Evolutionary conservation across 2,797 vertebrate genomes (phyloP), one percentile per base, ranked within the genome.

Genomic region (Leptodactylus fallax): DNA sequence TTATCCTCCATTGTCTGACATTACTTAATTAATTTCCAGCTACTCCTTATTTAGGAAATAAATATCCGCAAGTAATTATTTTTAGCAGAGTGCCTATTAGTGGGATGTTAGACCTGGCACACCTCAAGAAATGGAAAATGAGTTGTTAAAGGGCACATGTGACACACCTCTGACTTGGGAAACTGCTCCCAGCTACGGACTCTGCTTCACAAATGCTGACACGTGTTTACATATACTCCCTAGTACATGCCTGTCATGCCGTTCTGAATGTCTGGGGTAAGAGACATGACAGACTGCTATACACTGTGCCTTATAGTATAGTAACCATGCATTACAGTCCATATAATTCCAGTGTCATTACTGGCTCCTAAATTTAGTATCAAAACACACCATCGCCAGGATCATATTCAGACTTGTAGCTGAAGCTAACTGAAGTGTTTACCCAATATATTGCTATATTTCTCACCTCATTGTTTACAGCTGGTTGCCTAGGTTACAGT

Each of bases 41-140:
- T 71, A 72, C 78, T 72, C 65, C 65, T 81, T 81, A 36, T 72
- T 74, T 87, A 61, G 63, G 27, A 87, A 87, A 61, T 49, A 49
- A 53, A 56, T 81, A 49, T 60, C 85, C 55, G 47, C 45, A n/a
- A 81, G 65, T 72, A 7, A 74, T 71, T 69, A 55, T 25, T 86
- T 80, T 71, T 47, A 67, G 84, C 27, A 63, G 47, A 9, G 23
- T 45, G 58, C 49, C 58, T 78, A 60, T 84, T 84, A 45, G 67
- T 63, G 58, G 60, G 14, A 63, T 74, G 51, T 74, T 47, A 25
- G 81, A 53, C 19, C 53, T 74, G 67, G 53, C 67, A 58, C 65
- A 83, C 67, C 82, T 83, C 82, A n/a, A 58, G 53, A 51, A 3
- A 36, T 72, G 19, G 51, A 53, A 83, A 71, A 71, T 36, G 11